phyloP scores from a whole-genome alignment of 2,888 invertebrate species.

The Pseudeuparius sepicola region DNA sequence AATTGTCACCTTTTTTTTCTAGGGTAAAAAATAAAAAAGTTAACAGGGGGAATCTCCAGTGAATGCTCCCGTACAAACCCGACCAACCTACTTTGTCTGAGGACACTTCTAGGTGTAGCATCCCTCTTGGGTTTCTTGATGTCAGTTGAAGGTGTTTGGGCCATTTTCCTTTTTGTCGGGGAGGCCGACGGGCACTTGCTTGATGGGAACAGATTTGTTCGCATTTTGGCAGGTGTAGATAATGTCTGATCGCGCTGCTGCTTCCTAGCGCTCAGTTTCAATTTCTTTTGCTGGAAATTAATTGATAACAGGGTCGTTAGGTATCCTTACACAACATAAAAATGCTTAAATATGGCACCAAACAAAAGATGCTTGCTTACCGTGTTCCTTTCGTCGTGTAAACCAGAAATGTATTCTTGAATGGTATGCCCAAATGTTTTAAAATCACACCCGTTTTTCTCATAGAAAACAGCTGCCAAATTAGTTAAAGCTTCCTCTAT shows the following conservation, averaged over 20 bases:
- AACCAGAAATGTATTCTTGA: slow-evolving; percentile 48
- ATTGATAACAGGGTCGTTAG: too few relatives aligned
- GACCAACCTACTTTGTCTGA: slow-evolving; percentile 15
- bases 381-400: slow-evolving; percentile 52
- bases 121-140: slow-evolving; percentile 14
- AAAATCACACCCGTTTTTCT: slow-evolving; percentile 49
- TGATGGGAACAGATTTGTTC: slow-evolving; percentile 20
- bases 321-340: too few relatives aligned
- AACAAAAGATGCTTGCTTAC: slow-evolving; percentile 22
- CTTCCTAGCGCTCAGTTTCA: slow-evolving; percentile 46
- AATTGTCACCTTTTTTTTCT: too few relatives aligned
- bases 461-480: slow-evolving; percentile 41
- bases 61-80: too few relatives aligned
- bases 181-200: too few relatives aligned
- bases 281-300: slow-evolving; percentile 42
- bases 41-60: too few relatives aligned
- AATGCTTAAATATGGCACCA: neutral
- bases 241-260: slow-evolving; percentile 32
- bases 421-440: slow-evolving; percentile 54
- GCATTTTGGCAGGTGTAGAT: slow-evolving; percentile 21
- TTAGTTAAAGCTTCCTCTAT: slow-evolving; percentile 56
- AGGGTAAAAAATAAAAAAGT: too few relatives aligned
- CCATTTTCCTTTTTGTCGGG: slow-evolving; percentile 21
- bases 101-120: slow-evolving; percentile 7
- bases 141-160: too few relatives aligned